These are phyloP conservation scores for Bergia sp. DNA, from an alignment of 92 coral and sea anemone genomes.

Conservation along the genomic window DNA sequence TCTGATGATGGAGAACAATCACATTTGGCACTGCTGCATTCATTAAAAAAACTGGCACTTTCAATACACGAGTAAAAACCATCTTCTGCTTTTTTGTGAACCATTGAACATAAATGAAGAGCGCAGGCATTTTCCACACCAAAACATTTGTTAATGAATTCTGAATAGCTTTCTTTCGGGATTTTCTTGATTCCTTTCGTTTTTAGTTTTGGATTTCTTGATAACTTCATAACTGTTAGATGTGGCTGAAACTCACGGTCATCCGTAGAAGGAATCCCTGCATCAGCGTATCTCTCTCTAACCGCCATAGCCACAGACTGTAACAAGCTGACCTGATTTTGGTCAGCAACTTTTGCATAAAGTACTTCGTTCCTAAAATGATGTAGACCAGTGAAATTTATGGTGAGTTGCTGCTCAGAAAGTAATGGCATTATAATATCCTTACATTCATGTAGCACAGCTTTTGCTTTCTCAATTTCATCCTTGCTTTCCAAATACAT, in stretches of 20 bases:
- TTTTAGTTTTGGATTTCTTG: constrained; percentile 69
- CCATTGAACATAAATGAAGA: constrained; percentile 88
- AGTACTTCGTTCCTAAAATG: constrained; percentile 87
- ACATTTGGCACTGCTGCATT: neutral
- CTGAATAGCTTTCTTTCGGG: constrained; percentile 69
- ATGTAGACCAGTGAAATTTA: constrained; percentile 82
- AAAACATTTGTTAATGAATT: constrained; percentile 65
- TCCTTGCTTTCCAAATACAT: constrained; percentile 73
- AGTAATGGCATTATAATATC: constrained; percentile 54
- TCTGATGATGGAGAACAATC: neutral
- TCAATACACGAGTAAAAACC: constrained; percentile 87
- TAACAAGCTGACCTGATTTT: constrained; percentile 55
- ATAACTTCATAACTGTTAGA: constrained; percentile 87
- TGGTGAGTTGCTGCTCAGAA: constrained; percentile 13
- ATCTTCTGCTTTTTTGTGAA: constrained; percentile 69
- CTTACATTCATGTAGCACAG: constrained; percentile 64
- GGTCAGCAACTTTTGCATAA: constrained; percentile 72
- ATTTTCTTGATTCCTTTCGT: constrained; percentile 79
- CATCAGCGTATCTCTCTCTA: constrained; percentile 60
- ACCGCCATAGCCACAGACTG: constrained; percentile 62
- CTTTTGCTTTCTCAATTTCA: constrained; percentile 67
- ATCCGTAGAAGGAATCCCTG: constrained; percentile 71
- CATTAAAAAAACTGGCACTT: constrained; percentile 46
- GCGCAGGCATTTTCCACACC: constrained; percentile 72
- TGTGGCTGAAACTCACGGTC: constrained; percentile 82